Base-by-base conservation (phyloP, 2,113 vertebrate genomes). In the Varanus salvator region DNA sequence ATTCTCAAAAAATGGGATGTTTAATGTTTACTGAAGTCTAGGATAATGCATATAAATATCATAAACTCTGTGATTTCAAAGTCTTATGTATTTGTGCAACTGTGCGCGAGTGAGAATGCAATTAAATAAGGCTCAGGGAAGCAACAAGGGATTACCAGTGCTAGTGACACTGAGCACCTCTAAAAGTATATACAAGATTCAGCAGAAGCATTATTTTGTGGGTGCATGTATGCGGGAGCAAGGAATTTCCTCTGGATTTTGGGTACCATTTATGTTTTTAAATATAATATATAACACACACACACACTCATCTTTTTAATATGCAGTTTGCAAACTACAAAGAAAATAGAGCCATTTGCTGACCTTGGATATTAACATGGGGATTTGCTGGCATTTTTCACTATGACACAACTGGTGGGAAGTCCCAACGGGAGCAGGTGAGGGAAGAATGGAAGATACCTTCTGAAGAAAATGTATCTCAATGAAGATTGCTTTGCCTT, bases 401-500 rank as follows among this genome's bases (percentile, higher is more conserved):
- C 89, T 95, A 88, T 95, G 94, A 76, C 94, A 93, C 93, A 91
- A 86, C 85, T 88, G 81, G 83, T 92, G 94, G 94, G 93, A 94
- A 95, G 90, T 94, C 86, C 72, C 23, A 81, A 86, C 3, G 90
- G 95, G 87, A 93, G 92, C 93, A 94, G 92, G 93, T 95, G 93
- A 95, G 92, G 95, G 91, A 94, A 93, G 93, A 95, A 90, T 87
- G 88, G 95, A 96, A 96, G 95, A 95, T 87, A 2, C 90, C 90
- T 95, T 92, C 93, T 90, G 94, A 96, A 95, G 95, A 95, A 90
- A 92, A 91, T 89, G 3, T 96, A 87, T 92, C 23, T 91, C 82
- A 64, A 34, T 91, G 95, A 96, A 95, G 95, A 95, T 72, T 86
- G 86, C 82, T 75, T 92, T 92, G 90, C 72, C 85, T 69, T 88